These are phyloP conservation scores for Allacma fusca DNA, from an alignment of 2,888 invertebrate species.

Conservation along the genomic window DNA sequence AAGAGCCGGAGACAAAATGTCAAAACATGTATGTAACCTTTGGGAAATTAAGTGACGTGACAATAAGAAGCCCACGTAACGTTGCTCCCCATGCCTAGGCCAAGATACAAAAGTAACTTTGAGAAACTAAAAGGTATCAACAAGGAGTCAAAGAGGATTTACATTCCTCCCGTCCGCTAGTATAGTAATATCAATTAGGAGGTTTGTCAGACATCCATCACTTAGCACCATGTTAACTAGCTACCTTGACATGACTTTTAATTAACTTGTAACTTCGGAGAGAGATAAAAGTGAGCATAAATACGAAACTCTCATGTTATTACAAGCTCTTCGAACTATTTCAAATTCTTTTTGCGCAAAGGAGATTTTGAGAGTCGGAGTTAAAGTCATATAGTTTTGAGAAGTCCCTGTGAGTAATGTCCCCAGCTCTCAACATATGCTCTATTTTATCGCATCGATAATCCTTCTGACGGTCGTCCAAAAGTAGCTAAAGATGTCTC, in stretches of 20 bases:
- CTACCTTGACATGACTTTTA: conserved; percentile 40
- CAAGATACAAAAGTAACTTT: neutral
- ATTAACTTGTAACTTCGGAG: conserved; percentile 39
- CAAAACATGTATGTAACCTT: neutral
- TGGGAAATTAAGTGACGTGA: neutral
- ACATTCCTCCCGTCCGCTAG: neutral
- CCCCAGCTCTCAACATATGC: too few relatives aligned
- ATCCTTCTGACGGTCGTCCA: too few relatives aligned
- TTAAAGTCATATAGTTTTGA: too few relatives aligned
- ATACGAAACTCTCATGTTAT: neutral
- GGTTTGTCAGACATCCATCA: conserved; percentile 57
- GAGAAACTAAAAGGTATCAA: neutral
- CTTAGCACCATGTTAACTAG: conserved; percentile 56
- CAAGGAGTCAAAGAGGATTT: neutral
- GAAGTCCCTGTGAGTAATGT: too few relatives aligned
- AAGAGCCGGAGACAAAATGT: neutral
- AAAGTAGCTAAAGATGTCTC: too few relatives aligned
- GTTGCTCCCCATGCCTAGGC: too few relatives aligned
- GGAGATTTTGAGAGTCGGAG: too few relatives aligned
- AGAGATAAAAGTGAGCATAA: neutral
- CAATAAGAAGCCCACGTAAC: neutral
- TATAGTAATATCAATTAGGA: conserved; percentile 44
- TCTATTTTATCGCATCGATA: too few relatives aligned
- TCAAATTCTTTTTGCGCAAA: too few relatives aligned
- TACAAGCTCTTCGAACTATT: too few relatives aligned